These are phyloP conservation scores for Rhea pennata DNA, from an alignment of 2,113 vertebrate genomes.

Conservation along the genomic window DNA sequence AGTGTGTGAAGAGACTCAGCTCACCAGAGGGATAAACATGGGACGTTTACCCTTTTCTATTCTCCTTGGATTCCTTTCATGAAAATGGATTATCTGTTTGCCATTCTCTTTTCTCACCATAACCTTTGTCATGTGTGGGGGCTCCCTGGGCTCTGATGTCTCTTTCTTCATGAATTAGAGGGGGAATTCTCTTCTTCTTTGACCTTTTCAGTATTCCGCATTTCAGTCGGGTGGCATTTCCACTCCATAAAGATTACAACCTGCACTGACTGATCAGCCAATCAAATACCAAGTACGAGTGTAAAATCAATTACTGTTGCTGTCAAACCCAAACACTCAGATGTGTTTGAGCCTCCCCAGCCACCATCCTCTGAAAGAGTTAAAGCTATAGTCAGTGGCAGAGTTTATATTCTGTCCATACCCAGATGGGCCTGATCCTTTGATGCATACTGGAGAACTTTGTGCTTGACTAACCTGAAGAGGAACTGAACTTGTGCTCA, in stretches of 20 bases:
- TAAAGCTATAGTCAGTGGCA: not conserved
- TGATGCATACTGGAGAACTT: not conserved
- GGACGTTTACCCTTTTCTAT: conserved; percentile 24
- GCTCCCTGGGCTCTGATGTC: conserved; percentile 32
- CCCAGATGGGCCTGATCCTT: not conserved
- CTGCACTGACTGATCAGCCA: conserved; percentile 35
- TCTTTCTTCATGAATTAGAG: conserved; percentile 58
- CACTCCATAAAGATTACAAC: conserved; percentile 30
- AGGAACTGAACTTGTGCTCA: not conserved
- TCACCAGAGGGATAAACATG: conserved; percentile 23
- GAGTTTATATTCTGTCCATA: not conserved
- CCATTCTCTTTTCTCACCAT: conserved; percentile 55
- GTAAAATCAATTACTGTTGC: conserved; percentile 40
- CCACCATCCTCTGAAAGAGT: not conserved
- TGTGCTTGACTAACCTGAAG: not conserved
- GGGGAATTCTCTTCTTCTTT: conserved; percentile 30
- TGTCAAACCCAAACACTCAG: not conserved
- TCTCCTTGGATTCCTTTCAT: not conserved
- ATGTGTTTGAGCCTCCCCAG: not conserved
- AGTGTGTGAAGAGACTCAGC: not conserved
- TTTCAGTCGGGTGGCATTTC: conserved; percentile 56
- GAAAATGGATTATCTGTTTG: conserved; percentile 42
- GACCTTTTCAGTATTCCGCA: conserved; percentile 72
- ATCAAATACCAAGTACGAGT: conserved; percentile 35
- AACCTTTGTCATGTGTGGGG: conserved; percentile 42